Evolutionary conservation across 2,797 vertebrate species (phyloP), one percentile per base, ranked within the genome.

Genomic region (Platyrinchus mystaceus): DNA sequence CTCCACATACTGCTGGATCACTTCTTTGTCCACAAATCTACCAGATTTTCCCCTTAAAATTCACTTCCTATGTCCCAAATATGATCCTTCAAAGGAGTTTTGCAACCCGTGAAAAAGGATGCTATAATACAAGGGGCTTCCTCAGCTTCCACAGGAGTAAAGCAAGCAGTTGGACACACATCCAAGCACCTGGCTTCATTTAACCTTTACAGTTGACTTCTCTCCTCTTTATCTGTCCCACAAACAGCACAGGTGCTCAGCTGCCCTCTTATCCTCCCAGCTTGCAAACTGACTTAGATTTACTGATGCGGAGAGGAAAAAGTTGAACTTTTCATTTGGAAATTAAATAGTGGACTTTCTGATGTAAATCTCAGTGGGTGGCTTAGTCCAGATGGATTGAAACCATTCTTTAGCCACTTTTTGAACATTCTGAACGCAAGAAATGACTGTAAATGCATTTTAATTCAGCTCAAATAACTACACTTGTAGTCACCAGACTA

Each of bases 141-240:
- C 27, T 7, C 49, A 87, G 74, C 64, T 76, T 77, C 70, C 52
- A 79, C 10, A 44, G 49, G 37, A 94, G 44, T 59, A 66, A 64
- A 84, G 52, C 66, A 86, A 79, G 53, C 47, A 81, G 83, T 30
- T 68, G 60, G 53, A 76, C 67, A 76, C n/a, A 95, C 60, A 47
- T 84, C 59, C 84, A 84, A 76, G 76, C 68, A 84, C 85, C 87
- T 94, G 92, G 87, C 62, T 96, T 91, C 69, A 89, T 87, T 96
- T 96, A 95, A 94, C 77, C 87, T 97, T 94, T 91, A 68, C 30
- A 80, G 50, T 66, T 96, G 84, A 78, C 86, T 87, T 93, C 87
- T 80, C 68, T 78, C 88, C 87, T 75, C 76, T 88, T 90, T 85
- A 91, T 88, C 53, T 68, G 74, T 50, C 46, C 82, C 49, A 56